Percentiles rank a stretch among this genome's conserved stretches.
Evolutionary conservation across 2,888 invertebrate species (phyloP).

Genomic region (Melanophora roralis): DNA sequence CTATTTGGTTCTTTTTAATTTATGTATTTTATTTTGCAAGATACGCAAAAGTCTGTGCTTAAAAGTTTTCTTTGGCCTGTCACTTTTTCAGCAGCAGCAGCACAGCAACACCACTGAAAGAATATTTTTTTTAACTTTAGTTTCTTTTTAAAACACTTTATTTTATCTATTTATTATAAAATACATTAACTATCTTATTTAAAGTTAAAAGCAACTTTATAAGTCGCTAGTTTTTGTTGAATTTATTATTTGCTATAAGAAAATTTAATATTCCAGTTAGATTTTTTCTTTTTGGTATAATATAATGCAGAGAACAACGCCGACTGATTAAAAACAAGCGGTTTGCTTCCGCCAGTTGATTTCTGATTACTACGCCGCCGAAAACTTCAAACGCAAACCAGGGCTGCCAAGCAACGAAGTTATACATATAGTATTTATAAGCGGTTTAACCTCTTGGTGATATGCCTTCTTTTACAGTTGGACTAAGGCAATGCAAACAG

Average conservation of each 20-base stretch:
- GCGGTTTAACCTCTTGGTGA: too few species aligned
- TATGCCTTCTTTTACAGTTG: too few species aligned
- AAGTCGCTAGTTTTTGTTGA: not conserved
- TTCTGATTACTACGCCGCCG: too few species aligned
- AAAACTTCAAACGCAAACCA: too few species aligned
- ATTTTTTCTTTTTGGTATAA: conserved; percentile 23
- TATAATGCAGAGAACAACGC: conserved; percentile 27
- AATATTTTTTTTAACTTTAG: conserved; percentile 13
- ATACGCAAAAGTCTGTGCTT: conserved; percentile 50
- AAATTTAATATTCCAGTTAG: conserved; percentile 41
- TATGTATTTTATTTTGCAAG: conserved; percentile 31
- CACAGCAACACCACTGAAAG: conserved; percentile 47
- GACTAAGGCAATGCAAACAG: too few species aligned
- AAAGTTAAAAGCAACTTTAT: conserved; percentile 8
- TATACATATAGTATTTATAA: too few species aligned
- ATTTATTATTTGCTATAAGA: not conserved
- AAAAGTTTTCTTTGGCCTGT: conserved; percentile 55
- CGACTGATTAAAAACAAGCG: too few species aligned
- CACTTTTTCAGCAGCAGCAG: conserved; percentile 51
- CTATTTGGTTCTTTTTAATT: not conserved
- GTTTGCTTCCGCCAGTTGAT: too few species aligned
- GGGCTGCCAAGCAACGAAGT: too few species aligned
- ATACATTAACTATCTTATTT: not conserved
- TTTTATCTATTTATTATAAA: conserved; percentile 5
- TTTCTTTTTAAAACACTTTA: conserved; percentile 19